Percentiles rank a stretch among this genome's conserved stretches.
Evolutionary conservation across 1,140 invertebrate genomes (phyloP).

Genomic region (Kradibia gibbosae): DNA sequence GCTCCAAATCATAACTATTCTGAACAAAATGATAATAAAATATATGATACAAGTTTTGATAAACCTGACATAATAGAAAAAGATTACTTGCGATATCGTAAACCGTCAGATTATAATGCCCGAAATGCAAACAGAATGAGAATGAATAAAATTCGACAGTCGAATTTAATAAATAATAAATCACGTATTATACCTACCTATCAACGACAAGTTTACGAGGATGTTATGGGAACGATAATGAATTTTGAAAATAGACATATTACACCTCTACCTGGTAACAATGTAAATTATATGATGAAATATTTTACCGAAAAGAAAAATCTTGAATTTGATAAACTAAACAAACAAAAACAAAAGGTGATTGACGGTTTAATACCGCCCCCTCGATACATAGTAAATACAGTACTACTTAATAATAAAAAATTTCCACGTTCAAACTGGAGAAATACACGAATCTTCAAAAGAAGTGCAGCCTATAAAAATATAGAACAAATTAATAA

Average conservation of each 20-base stretch:
- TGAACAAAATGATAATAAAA: background rate
- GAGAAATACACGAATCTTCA: conserved; percentile 12
- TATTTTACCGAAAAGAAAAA: background rate
- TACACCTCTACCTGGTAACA: background rate
- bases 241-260: conserved; percentile 52
- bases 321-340: background rate
- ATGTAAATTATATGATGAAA: background rate
- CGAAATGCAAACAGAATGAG: background rate
- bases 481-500: background rate
- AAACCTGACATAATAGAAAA: background rate
- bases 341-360: conserved; percentile 17
- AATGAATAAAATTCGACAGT: conserved; percentile 24
- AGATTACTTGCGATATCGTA: background rate
- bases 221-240: conserved; percentile 69
- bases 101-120: background rate
- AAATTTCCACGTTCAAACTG: background rate
- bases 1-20: background rate
- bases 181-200: conserved; percentile 50
- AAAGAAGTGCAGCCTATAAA: conserved; percentile 14
- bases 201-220: conserved; percentile 66
- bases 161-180: background rate
- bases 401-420: background rate
- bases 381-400: background rate
- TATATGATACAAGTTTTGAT: background rate
- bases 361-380: conserved; percentile 54